Evolutionary conservation across 2,113 vertebrate genomes (phyloP), one percentile per base, ranked within the genome.

Genomic region (Fregetta grallaria): DNA sequence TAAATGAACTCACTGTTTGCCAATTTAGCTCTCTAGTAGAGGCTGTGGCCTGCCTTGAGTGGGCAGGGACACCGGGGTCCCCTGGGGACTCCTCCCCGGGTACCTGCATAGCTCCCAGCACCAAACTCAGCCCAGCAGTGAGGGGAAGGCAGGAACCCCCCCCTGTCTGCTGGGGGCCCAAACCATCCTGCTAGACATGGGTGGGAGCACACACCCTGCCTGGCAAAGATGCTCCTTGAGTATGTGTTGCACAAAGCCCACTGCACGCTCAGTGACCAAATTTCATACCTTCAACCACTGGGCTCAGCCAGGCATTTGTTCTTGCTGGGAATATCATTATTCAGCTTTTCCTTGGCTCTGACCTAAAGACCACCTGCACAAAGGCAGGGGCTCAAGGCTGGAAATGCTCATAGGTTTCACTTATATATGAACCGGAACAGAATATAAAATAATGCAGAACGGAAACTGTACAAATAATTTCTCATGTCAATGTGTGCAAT

Each of bases 381-480:
- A 91, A 87, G 34, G 17, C 34, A 93, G 9, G 19, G 34, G 32
- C n/a, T 94, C 15, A 13, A 29, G 76, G 55, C 27, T 49, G 73
- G 42, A 86, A 93, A 85, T 65, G 76, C 66, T 96, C 77, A 80
- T 66, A 89, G 56, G 58, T 94, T 91, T 94, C 90, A 78, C 62
- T 86, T 91, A 74, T 23, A 40, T 80, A 66, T 68, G 76, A 97
- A 96, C 55, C 90, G 44, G 78, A 95, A 96, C 71, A 94, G 55
- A 94, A 93, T 74, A 68, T 62, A 81, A 80, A 78, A 38, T 50
- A 55, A 42, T 3, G 8, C 66, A 55, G 78, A 93, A 92, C 47
- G 25, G 49, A 96, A 97, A 58, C 59, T 90, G 77, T 82, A 83
- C 23, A 89, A 88, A 95, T 90, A 96, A 86, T 91, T 96, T 96